These are phyloP conservation scores for Ambastaia sidthimunki DNA, from an alignment of 2,797 vertebrate genomes.

Conservation along the genomic window DNA sequence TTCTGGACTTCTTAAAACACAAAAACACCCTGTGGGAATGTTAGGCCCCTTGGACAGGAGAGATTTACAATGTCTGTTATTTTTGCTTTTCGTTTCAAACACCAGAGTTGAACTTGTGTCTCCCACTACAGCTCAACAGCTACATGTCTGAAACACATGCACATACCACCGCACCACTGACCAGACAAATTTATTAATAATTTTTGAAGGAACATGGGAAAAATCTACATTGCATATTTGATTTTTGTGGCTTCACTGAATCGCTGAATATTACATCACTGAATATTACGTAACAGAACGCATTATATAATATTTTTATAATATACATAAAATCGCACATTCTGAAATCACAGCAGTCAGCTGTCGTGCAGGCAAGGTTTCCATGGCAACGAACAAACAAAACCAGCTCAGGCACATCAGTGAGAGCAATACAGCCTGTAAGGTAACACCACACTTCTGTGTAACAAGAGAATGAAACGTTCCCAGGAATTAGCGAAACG, in stretches of 20 bases:
- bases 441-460: slow-evolving; percentile 41
- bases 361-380: slow-evolving; percentile 19
- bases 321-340: slow-evolving; percentile 3
- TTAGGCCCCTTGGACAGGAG: neutral
- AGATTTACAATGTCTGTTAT: neutral
- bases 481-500: slow-evolving; percentile 30
- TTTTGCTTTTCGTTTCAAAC: neutral
- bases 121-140: no score
- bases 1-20: neutral
- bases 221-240: neutral
- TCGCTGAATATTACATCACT: neutral
- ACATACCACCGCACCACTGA: neutral
- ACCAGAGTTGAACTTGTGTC: no score
- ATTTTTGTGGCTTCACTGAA: neutral
- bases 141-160: no score
- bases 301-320: slow-evolving; percentile 5
- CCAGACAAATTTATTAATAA: neutral
- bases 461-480: slow-evolving; percentile 35
- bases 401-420: slow-evolving; percentile 38
- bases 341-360: slow-evolving; percentile 48
- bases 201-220: neutral
- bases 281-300: neutral
- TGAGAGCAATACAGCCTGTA: slow-evolving; percentile 19
- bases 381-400: slow-evolving; percentile 56
- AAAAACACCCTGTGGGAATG: neutral